Evolutionary conservation across 2,888 invertebrate genomes (phyloP), one percentile per base, ranked within the genome.

Genomic region (Aphelenchoides bicaudatus): DNA sequence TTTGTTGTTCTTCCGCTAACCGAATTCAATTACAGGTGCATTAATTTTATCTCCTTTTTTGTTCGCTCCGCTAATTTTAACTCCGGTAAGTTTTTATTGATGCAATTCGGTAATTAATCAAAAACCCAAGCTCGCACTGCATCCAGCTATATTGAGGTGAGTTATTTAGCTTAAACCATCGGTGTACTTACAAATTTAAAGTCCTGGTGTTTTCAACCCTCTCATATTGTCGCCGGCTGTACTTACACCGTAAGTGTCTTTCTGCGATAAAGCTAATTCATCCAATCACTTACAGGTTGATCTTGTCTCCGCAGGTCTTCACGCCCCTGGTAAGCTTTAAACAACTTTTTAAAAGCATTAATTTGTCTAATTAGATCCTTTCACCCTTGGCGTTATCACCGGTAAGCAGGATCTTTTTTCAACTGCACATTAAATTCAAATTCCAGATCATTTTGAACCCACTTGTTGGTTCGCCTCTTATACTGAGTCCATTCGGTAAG

Each of bases 161-260:
- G 50, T 70, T 71, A 2, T 39, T 74, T 48, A 62, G 73, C 48
- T 58, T 74, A 13, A 69, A 70, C 27, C 75, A 19, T 59, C 71
- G 4, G 58, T 74, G 19, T 70, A 69, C 1, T 73, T 74, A 3
- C 39, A 73, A 53, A 72, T 73, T 51, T 59, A 74, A 8, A 70
- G 39, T 6, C 76, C 75, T 29, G 70, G 71, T 59, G 64, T 66
- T 13, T 72, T 75, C 58, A 67, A 70, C 27, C 75, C 75, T 28
- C 50, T 74, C 29, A 73, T 75, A 34, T 65, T 75, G 21, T 68
- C 70, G 2, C 75, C 75, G 3, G 58, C 72, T 58, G 73, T 67
- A 3, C 56, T 75, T 48, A 68, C 67, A 39, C 75, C 75, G 10
- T n/a, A n/a, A 10, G n/a, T 10, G 34, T 34, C 34, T n/a, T 34